A percentile compares a stretch with the other conserved stretches of the same genome.
Conservation (phyloP, 2,113 vertebrate species). For the Apteryx owenii region DNA sequence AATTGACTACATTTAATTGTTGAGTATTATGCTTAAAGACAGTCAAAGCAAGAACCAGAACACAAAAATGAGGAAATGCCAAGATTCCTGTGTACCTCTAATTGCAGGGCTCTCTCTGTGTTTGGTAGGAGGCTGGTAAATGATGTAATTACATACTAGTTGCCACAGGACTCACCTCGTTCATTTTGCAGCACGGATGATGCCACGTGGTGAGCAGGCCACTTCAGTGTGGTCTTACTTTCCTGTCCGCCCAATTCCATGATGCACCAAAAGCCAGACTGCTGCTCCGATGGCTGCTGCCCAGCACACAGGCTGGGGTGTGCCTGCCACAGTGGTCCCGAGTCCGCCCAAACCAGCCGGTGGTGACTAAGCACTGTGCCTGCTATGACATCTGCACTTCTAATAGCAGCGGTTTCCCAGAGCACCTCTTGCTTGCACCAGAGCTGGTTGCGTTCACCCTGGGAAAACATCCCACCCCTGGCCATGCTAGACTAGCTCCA, state of each 20-base stretch:
- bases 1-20: background rate
- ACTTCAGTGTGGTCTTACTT: background rate
- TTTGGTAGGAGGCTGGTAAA: background rate
- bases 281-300: background rate
- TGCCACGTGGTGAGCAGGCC: too few species aligned
- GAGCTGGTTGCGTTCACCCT: background rate
- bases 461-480: background rate
- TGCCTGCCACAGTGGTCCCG: too few species aligned
- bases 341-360: background rate
- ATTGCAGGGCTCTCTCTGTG: background rate
- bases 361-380: background rate
- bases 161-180: background rate
- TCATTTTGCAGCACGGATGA: background rate
- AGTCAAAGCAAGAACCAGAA: background rate
- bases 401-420: background rate
- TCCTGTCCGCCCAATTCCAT: background rate
- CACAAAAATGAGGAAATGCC: background rate
- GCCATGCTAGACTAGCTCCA: background rate
- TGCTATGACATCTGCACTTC: rapidly evolving
- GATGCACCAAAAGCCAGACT: background rate
- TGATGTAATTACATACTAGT: background rate
- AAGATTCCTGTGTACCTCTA: background rate
- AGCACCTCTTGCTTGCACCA: background rate
- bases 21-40: background rate
- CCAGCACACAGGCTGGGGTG: background rate